phyloP scores from a whole-genome alignment of 2,888 invertebrate genomes.

The Amblyjoppa proteus region DNA sequence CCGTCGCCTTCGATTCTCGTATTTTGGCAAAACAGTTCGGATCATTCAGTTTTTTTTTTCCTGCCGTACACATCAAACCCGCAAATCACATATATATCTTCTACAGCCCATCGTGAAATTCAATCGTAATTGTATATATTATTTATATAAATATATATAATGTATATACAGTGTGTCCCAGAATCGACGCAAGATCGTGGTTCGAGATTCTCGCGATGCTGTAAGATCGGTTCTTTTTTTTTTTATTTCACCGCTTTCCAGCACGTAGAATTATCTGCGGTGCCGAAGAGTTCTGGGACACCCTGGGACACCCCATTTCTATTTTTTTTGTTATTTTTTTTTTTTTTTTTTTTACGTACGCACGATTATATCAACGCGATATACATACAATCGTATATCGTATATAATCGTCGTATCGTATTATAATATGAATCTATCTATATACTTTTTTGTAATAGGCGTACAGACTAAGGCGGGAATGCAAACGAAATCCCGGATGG shows the following conservation, averaged over 20 bases:
- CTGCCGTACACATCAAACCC: conserved; percentile 33
- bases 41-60: conserved; percentile 25
- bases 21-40: conserved; percentile 74
- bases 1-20: conserved; percentile 64
- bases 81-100: conserved; percentile 36
- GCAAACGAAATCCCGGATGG: conserved; percentile 76
- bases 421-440: conserved; percentile 81
- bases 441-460: conserved; percentile 77
- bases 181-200: conserved; percentile 47
- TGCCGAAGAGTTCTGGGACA: conserved; percentile 64
- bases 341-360: conserved; percentile 57
- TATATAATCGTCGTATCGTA: conserved; percentile 79
- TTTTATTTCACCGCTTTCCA: conserved; percentile 39
- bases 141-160: conserved; percentile 65
- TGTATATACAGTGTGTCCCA: conserved; percentile 64
- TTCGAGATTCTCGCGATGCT: conserved; percentile 27
- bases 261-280: conserved; percentile 66
- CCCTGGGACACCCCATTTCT: conserved; percentile 69
- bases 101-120: conserved; percentile 30
- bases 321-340: conserved; percentile 50
- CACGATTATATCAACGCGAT: conserved; percentile 65
- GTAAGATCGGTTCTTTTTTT: conserved; percentile 23
- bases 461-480: conserved; percentile 80
- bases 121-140: conserved; percentile 53
- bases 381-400: conserved; percentile 71